A percentile compares a stretch with the other conserved stretches of the same genome.
These are phyloP conservation scores for Tubiluchus corallicola DNA, from an alignment of 2,888 invertebrate species.

Conservation along the genomic window DNA sequence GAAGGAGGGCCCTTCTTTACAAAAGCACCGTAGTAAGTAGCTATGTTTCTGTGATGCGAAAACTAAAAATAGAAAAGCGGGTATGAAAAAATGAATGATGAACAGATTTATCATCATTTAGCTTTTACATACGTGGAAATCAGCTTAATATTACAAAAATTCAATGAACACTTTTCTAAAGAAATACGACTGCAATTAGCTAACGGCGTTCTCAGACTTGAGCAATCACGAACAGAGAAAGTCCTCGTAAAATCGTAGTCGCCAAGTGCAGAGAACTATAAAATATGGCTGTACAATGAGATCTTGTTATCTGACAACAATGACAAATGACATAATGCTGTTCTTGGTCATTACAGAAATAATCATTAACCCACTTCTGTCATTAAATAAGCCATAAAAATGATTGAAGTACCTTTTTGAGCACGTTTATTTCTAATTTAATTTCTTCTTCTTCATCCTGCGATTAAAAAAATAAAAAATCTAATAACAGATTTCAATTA, in stretches of 20 bases:
- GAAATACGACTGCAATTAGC: no score
- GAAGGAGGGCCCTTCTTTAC: conserved; percentile 90
- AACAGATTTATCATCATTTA: no score
- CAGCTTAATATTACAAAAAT: no score
- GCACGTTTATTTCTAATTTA: conserved; percentile 96
- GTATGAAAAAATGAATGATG: conserved; percentile 19
- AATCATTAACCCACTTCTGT: neutral
- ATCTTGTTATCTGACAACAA: no score
- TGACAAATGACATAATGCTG: neutral
- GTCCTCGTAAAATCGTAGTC: no score
- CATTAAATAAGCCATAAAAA: conserved; percentile 1
- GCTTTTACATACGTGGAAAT: no score
- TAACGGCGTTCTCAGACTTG: no score
- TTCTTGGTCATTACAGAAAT: conserved; percentile 10
- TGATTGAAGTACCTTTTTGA: conserved; percentile 51
- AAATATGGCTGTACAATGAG: no score
- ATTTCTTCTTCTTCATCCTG: conserved; percentile 99
- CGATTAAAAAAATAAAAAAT: conserved; percentile 17
- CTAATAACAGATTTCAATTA: neutral
- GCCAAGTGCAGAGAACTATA: no score
- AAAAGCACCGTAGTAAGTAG: conserved; percentile 99
- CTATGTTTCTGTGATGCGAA: conserved; percentile 97
- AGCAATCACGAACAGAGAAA: no score
- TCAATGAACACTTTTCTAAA: no score
- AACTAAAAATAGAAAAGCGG: conserved; percentile 40